Evolutionary conservation across 2,888 invertebrate genomes (phyloP).

Genomic region (Mesodorylaimus sp.): DNA sequence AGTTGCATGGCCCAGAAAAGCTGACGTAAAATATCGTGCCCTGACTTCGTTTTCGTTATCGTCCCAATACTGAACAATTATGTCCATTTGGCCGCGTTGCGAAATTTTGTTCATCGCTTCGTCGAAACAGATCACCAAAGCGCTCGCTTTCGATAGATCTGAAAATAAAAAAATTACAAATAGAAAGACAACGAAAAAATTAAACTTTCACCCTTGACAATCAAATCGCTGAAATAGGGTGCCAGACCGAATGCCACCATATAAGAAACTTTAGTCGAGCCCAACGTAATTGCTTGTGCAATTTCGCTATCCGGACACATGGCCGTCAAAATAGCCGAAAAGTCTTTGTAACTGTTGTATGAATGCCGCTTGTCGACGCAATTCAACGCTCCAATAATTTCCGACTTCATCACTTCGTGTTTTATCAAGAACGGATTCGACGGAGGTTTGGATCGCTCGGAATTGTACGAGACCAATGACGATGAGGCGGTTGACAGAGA

Average conservation of each 20-base stretch:
- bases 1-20: constrained; percentile 1
- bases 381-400: constrained; percentile 15
- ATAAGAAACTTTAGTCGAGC: constrained; percentile 8
- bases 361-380: constrained; percentile 11
- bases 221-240: background rate
- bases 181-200: background rate
- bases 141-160: background rate
- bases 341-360: constrained; percentile 11
- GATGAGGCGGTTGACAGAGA: background rate
- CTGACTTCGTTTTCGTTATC: background rate
- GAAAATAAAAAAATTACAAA: background rate
- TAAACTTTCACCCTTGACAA: background rate
- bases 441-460: background rate
- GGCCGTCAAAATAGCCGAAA: constrained; percentile 11
- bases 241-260: constrained; percentile 6
- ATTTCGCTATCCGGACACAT: constrained; percentile 13
- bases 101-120: background rate
- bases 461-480: background rate
- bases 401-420: constrained; percentile 13
- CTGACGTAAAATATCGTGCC: background rate
- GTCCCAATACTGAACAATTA: constrained; percentile 1
- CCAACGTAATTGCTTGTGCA: constrained; percentile 6
- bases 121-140: background rate
- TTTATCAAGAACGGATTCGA: constrained; percentile 2
- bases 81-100: background rate